These are phyloP conservation scores for Aurelia aurita DNA, from an alignment of 30 jellyfish, hydroid and myxozoan genomes.

Conservation along the genomic window DNA sequence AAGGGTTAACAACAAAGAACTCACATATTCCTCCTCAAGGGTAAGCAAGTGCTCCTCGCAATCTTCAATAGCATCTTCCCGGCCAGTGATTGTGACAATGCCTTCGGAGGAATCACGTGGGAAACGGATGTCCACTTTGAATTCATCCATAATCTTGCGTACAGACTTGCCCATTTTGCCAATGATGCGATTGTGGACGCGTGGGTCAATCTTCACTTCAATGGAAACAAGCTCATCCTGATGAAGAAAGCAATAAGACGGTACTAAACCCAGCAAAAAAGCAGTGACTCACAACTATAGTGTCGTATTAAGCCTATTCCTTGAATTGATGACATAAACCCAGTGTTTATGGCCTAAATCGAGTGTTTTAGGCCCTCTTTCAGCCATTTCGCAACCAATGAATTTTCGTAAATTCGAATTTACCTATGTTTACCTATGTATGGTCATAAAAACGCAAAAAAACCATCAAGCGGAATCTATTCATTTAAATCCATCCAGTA, in stretches of 20 bases:
- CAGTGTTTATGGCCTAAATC: too few species aligned
- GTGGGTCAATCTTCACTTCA: slow-evolving; percentile 80
- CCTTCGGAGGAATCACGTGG: slow-evolving; percentile 81
- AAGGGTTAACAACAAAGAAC: slow-evolving; percentile 1
- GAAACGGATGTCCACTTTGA: slow-evolving; percentile 94
- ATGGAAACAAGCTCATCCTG: slow-evolving; percentile 85
- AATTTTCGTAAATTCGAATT: too few species aligned
- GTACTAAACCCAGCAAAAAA: too few species aligned
- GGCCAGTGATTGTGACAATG: slow-evolving; percentile 81
- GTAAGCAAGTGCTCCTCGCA: slow-evolving; percentile 91
- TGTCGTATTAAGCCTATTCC: too few species aligned
- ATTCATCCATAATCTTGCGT: slow-evolving; percentile 84
- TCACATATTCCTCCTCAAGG: slow-evolving; percentile 93
- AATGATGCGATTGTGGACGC: slow-evolving; percentile 92
- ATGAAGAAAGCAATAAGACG: neutral
- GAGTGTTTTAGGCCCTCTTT: too few species aligned
- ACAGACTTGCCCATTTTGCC: slow-evolving; percentile 90
- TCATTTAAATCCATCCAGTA: too few species aligned
- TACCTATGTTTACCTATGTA: too few species aligned
- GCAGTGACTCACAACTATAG: too few species aligned
- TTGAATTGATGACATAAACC: too few species aligned
- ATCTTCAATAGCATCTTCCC: slow-evolving; percentile 85
- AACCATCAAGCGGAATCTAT: too few species aligned
- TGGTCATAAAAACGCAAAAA: too few species aligned
- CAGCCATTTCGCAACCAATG: too few species aligned